Evolutionary conservation across 2,113 vertebrate species (phyloP).

Genomic region (Mormyrus iriodes): DNA sequence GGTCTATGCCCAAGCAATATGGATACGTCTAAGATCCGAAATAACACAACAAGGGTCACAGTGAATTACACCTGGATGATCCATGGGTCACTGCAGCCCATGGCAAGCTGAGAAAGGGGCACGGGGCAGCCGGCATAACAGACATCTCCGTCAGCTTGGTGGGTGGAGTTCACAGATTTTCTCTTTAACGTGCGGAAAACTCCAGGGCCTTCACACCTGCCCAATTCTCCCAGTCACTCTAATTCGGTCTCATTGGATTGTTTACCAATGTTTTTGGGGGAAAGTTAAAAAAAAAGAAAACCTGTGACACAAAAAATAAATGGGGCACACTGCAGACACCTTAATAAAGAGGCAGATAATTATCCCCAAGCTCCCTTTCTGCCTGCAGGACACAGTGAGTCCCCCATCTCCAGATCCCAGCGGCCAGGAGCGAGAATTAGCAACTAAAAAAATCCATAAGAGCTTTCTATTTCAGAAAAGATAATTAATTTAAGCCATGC

Average conservation of each 20-base stretch:
- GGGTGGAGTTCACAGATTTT: neutral
- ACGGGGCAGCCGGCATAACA: neutral
- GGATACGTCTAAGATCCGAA: neutral
- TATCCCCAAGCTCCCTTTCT: constrained; percentile 6
- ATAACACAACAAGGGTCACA: neutral
- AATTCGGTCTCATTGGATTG: neutral
- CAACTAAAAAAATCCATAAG: constrained; percentile 13
- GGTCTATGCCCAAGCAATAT: neutral
- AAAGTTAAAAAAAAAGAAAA: neutral
- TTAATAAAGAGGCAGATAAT: neutral
- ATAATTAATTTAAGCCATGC: constrained; percentile 15
- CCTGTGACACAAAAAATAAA: neutral
- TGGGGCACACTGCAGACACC: neutral
- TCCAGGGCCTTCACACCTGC: neutral
- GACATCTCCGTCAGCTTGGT: neutral
- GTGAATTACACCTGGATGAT: neutral
- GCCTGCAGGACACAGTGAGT: neutral
- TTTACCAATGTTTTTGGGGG: neutral
- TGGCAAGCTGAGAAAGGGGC: neutral
- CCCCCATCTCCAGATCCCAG: neutral
- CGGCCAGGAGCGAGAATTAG: neutral
- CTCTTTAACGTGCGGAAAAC: neutral
- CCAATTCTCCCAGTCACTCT: neutral
- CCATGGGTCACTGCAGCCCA: neutral
- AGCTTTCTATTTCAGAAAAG: constrained; percentile 21